Conservation (phyloP, 2,888 invertebrate species). For the Caenorhabditis sp. region DNA sequence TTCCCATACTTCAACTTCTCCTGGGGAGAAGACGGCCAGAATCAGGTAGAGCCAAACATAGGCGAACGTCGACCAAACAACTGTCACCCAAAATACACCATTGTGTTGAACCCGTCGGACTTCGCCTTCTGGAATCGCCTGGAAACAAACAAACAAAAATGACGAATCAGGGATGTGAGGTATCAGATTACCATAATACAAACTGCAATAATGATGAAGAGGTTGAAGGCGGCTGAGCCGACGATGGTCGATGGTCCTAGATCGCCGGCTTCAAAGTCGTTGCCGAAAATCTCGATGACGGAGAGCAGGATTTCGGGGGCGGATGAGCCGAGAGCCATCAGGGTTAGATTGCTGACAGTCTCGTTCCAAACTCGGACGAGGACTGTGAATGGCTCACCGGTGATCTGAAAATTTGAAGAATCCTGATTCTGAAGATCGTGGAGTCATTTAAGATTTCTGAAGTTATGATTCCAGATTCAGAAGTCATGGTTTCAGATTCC, state of each 20-base stretch:
- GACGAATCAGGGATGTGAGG: too few species aligned
- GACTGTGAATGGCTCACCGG: slow-evolving; percentile 61
- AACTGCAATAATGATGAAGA: slow-evolving; percentile 94
- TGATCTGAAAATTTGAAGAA: slow-evolving; percentile 31
- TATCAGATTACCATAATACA: slow-evolving; percentile 78
- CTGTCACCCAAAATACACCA: slow-evolving; percentile 84
- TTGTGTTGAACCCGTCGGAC: slow-evolving; percentile 67
- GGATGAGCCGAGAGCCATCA: slow-evolving; percentile 96
- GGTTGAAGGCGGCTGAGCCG: slow-evolving; percentile 96
- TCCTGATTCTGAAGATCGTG: too few species aligned
- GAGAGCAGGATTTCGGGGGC: slow-evolving; percentile 97
- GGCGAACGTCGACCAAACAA: slow-evolving; percentile 95
- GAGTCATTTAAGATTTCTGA: neutral
- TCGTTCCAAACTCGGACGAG: slow-evolving; percentile 95
- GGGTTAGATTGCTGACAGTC: slow-evolving; percentile 94
- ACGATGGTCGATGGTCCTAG: slow-evolving; percentile 81
- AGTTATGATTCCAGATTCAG: neutral
- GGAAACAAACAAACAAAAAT: slow-evolving; percentile 72
- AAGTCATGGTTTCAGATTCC: too few species aligned
- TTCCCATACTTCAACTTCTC: slow-evolving; percentile 69
- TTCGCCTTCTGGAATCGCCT: slow-evolving; percentile 64
- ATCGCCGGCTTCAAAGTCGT: slow-evolving; percentile 83
- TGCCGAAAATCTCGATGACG: slow-evolving; percentile 95
- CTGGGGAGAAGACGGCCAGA: slow-evolving; percentile 79
- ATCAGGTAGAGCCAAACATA: slow-evolving; percentile 98